These are phyloP conservation scores for Pachymerium ferrugineum DNA, from an alignment of 2,888 invertebrate genomes.

Conservation along the genomic window DNA sequence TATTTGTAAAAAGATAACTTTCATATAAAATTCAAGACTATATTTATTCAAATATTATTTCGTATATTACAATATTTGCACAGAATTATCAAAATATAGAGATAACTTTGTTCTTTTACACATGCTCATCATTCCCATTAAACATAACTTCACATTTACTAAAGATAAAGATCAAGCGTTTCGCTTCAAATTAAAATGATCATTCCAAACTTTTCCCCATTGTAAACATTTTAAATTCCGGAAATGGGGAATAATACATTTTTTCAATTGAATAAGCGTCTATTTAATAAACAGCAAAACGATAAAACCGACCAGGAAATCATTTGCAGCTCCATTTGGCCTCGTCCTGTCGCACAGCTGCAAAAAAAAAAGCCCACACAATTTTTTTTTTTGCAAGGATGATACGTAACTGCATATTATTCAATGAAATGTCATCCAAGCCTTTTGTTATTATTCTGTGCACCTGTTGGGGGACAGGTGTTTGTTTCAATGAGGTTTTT, in stretches of 20 bases:
- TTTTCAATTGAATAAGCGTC: not conserved
- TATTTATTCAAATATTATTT: too few relatives aligned
- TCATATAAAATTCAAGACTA: too few relatives aligned
- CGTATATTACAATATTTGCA: too few relatives aligned
- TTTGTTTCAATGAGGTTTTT: not conserved
- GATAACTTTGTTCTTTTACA: too few relatives aligned
- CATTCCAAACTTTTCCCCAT: not conserved
- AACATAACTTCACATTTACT: not conserved
- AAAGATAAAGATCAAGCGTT: not conserved
- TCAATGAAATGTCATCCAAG: not conserved
- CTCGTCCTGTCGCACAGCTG: slow-evolving; percentile 12
- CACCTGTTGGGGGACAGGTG: not conserved
- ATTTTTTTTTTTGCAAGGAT: not conserved
- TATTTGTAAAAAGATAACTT: too few relatives aligned
- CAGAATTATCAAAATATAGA: too few relatives aligned
- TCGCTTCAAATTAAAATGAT: not conserved
- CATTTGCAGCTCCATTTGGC: slow-evolving; percentile 5
- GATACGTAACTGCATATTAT: not conserved
- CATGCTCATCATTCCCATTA: too few relatives aligned
- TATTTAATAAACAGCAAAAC: not conserved
- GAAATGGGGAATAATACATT: not conserved
- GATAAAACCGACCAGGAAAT: not conserved
- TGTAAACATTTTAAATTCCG: not conserved
- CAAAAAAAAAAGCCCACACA: not conserved
- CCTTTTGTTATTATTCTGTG: not conserved